These are phyloP conservation scores for Lepus europaeus DNA, from an alignment of 2,113 vertebrate genomes.

Conservation along the genomic window DNA sequence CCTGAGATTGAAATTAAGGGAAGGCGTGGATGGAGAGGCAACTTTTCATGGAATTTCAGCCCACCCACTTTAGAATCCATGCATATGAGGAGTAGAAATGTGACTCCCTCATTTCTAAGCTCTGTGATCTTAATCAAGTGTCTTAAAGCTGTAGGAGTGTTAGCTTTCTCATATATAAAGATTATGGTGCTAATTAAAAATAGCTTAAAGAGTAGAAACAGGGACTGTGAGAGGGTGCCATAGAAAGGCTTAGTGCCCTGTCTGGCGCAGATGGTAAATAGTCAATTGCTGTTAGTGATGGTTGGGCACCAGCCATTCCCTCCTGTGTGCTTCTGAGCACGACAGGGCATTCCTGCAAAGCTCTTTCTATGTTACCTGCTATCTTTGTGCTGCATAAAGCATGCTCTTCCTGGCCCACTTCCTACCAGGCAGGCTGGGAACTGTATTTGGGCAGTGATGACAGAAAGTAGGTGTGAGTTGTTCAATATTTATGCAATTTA, in stretches of 20 bases:
- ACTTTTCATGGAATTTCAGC: background rate
- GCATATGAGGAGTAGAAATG: background rate
- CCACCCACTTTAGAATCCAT: background rate
- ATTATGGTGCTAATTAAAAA: background rate
- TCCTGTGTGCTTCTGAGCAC: background rate
- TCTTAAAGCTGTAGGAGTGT: background rate
- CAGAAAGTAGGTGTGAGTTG: slow-evolving; percentile 9
- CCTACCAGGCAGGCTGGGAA: background rate
- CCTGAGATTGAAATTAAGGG: background rate
- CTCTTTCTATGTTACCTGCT: background rate
- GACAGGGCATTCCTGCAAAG: background rate
- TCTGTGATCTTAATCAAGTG: background rate
- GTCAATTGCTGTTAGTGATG: background rate
- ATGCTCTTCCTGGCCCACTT: background rate
- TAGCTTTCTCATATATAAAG: background rate
- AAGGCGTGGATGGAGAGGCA: background rate
- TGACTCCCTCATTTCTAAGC: background rate
- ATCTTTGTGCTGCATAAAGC: background rate
- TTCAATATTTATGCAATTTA: slow-evolving; percentile 74
- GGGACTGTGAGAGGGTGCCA: background rate
- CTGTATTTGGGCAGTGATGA: slow-evolving; percentile 19
- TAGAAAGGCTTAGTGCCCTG: slow-evolving; percentile 4
- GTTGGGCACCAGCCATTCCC: background rate
- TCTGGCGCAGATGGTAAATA: background rate
- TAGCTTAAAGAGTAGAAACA: background rate